phyloP scores from a whole-genome alignment of 2,797 vertebrate species.

The Xerus rutilus region DNA sequence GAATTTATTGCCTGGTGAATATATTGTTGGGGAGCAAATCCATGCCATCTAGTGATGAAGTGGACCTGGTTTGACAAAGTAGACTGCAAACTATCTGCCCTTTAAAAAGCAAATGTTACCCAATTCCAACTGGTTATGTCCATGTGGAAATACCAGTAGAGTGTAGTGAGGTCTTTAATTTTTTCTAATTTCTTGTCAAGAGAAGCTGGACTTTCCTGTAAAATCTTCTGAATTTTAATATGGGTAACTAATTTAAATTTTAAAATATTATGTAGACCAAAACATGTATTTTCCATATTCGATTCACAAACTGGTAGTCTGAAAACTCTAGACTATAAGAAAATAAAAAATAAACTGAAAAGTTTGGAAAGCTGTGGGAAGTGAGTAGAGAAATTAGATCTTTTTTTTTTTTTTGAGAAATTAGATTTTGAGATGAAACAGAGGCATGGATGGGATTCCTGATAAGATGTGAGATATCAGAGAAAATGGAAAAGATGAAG shows the following conservation, averaged over 20 bases:
- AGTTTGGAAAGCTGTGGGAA: neutral
- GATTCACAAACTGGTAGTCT: neutral
- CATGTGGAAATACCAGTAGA: neutral
- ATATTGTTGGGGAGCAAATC: neutral
- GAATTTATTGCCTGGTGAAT: neutral
- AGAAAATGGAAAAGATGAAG: neutral
- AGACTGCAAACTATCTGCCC: neutral
- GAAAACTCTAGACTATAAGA: neutral
- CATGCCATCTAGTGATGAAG: neutral
- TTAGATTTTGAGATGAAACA: neutral
- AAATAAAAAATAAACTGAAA: neutral
- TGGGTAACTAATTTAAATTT: slow-evolving; percentile 31
- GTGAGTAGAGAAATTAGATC: neutral
- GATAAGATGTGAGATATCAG: neutral
- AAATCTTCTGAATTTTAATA: slow-evolving; percentile 15
- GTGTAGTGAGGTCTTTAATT: neutral
- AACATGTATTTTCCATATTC: neutral
- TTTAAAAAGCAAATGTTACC: neutral
- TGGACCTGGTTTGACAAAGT: neutral
- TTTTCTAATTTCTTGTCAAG: slow-evolving; percentile 15
- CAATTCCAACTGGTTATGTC: neutral
- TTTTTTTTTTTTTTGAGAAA: neutral
- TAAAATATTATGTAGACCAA: neutral
- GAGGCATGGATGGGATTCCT: neutral
- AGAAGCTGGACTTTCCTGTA: neutral